These are phyloP conservation scores for Kuschelorhynchus macadamiae DNA, from an alignment of 2,888 invertebrate genomes.

Conservation along the genomic window DNA sequence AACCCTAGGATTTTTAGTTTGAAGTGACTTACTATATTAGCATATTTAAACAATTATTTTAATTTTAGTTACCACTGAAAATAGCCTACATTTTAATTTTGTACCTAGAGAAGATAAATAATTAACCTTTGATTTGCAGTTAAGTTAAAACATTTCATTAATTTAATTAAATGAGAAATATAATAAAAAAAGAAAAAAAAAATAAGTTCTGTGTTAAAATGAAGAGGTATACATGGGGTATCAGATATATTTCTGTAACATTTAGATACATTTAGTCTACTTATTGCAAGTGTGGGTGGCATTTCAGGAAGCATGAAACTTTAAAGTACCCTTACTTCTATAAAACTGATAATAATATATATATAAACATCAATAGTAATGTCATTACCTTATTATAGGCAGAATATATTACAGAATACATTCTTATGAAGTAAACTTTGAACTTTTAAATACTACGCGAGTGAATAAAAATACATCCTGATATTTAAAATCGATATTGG, in stretches of 20 bases:
- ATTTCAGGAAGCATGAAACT: slow-evolving; percentile 40
- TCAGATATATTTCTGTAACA: slow-evolving; percentile 7
- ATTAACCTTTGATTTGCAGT: background rate
- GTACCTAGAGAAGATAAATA: slow-evolving; percentile 8
- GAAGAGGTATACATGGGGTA: slow-evolving; percentile 1
- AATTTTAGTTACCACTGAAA: slow-evolving; percentile 7
- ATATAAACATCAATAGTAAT: background rate
- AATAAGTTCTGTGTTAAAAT: background rate
- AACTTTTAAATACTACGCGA: no score
- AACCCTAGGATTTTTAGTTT: no score
- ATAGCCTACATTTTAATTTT: slow-evolving; percentile 21
- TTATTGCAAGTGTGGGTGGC: slow-evolving; percentile 37
- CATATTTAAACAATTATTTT: background rate
- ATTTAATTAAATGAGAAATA: background rate
- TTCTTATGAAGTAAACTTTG: no score
- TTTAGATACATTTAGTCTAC: slow-evolving; percentile 38
- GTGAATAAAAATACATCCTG: no score
- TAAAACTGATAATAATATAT: background rate
- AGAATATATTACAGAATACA: background rate
- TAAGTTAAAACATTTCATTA: no score
- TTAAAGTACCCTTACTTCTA: background rate
- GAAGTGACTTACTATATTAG: background rate
- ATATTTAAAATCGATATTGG: no score
- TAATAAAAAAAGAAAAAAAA: background rate
- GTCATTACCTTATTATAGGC: background rate